Evolutionary conservation across 2,113 vertebrate species (phyloP), one percentile per base, ranked within the genome.

Genomic region (Dipodomys merriami): DNA sequence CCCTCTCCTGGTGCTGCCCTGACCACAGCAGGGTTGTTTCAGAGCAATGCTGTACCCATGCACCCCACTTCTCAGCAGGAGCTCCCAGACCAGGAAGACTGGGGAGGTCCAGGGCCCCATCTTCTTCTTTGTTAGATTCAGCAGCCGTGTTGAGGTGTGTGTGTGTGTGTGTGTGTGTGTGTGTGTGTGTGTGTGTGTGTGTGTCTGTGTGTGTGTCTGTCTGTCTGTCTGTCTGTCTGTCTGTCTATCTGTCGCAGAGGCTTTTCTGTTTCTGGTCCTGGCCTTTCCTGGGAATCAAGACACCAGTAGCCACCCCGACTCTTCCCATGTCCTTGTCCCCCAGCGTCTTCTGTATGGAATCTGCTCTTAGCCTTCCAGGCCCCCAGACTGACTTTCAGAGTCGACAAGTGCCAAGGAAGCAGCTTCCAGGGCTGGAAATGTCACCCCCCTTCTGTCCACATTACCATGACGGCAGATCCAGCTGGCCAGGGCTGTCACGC

Each of bases 301-400:
- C 65, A 30, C 13, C 7, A 27, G 11, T 3, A 1, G 20, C 25
- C 57, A n/a, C 22, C 7, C 33, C 29, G 9, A 5, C 3, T 10
- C 68, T 15, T 67, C 53, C 1, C 1, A 0, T 6, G 4, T n/a
- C 20, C 7, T 1, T 0, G 5, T 15, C 20, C 49, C 10, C 29
- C 0, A 0, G 11, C 4, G 49, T 80, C 73, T 29, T n/a, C 35
- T 25, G n/a, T 72, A 16, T 30, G 60, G 2, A 6, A 25, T 0
- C 2, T 1, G 19, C 5, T 71, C 80, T 33, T 44, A 25, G 69
- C n/a, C 20, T 33, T 22, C 30, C 33, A 7, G 46, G n/a, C 16
- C 49, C 49, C 12, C 12, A 5, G 20, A 15, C 39, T 39, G 39
- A 10, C 9, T 49, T 49, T 13, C 62, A 0, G 71, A 62, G 16